Percentiles rank a stretch among this genome's conserved stretches.
Conservation (phyloP, 2,797 vertebrate species). For the Eulemur rubriventer region DNA sequence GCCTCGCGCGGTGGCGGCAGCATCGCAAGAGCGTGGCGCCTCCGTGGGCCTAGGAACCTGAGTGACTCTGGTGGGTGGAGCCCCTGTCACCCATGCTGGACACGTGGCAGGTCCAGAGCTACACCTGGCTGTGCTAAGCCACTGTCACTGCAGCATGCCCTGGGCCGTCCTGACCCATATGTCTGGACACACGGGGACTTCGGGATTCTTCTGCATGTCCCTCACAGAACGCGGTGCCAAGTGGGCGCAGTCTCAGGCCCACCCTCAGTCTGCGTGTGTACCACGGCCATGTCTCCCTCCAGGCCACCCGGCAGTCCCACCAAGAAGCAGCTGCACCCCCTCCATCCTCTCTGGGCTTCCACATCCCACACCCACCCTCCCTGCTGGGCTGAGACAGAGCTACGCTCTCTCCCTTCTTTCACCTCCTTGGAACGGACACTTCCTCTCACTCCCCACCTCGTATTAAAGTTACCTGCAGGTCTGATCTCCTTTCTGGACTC, state of each 20-base stretch:
- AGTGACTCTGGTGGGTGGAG: not conserved
- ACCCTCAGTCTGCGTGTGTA: accelerated
- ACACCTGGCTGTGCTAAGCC: not conserved
- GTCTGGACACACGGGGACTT: not conserved
- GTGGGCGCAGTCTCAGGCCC: not conserved
- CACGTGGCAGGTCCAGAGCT: not conserved
- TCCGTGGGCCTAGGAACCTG: not conserved
- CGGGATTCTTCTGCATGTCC: not conserved
- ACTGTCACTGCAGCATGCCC: not conserved
- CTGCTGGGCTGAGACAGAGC: not conserved
- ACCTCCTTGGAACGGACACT: not conserved
- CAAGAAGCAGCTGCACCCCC: accelerated
- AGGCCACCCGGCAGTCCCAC: accelerated
- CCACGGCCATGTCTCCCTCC: accelerated
- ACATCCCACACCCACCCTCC: too few species aligned
- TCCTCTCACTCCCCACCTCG: not conserved
- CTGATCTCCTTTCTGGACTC: not conserved
- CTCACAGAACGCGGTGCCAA: not conserved
- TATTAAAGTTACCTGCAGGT: not conserved
- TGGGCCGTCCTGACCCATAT: not conserved
- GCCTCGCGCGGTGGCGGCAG: not conserved
- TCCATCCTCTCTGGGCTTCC: accelerated
- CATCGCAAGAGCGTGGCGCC: accelerated
- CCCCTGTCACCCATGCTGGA: not conserved
- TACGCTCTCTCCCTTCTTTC: too few species aligned